Percentiles rank a stretch among this genome's conserved stretches.
Evolutionary conservation across 1,140 invertebrate species (phyloP).

Genomic region (Bombus superbus): DNA sequence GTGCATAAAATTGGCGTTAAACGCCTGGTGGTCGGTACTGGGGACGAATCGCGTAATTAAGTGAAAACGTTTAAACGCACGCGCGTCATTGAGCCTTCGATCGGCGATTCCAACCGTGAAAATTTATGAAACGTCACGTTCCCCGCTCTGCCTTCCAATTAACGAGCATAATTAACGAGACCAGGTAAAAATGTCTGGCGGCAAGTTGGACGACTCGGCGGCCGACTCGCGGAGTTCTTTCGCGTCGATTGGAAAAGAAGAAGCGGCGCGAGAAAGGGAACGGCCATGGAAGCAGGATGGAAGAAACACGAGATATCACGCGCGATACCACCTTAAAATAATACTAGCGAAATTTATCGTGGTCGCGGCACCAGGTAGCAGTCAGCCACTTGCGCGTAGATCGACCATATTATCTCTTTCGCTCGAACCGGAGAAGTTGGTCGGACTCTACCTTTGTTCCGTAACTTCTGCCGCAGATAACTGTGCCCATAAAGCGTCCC

Average conservation of each 20-base stretch:
- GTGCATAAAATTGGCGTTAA: slow-evolving; percentile 40
- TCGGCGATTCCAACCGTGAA: slow-evolving; percentile 16
- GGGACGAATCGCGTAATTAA: slow-evolving; percentile 50
- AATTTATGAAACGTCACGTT: slow-evolving; percentile 48
- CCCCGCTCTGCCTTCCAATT: not conserved
- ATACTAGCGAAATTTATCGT: slow-evolving; percentile 40
- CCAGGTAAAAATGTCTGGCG: not conserved
- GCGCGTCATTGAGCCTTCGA: slow-evolving; percentile 29
- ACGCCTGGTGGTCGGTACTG: slow-evolving; percentile 5
- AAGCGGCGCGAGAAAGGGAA: not conserved
- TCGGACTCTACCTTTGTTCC: slow-evolving; percentile 41
- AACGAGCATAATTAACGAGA: slow-evolving; percentile 29
- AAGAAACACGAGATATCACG: not conserved
- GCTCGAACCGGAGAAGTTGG: slow-evolving; percentile 26
- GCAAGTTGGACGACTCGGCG: not conserved
- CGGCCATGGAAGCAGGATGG: not conserved
- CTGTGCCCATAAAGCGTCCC: slow-evolving; percentile 39
- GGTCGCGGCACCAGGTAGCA: slow-evolving; percentile 1
- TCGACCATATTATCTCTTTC: slow-evolving; percentile 40
- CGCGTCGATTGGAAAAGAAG: not conserved
- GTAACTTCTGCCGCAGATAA: slow-evolving; percentile 57
- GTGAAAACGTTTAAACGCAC: slow-evolving; percentile 48
- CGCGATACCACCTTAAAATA: slow-evolving; percentile 28
- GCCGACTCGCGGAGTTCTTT: not conserved
- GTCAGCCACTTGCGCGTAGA: slow-evolving; percentile 1